These are phyloP conservation scores for Bilobella aurantiaca DNA, from an alignment of 1,140 invertebrate genomes.

Conservation along the genomic window DNA sequence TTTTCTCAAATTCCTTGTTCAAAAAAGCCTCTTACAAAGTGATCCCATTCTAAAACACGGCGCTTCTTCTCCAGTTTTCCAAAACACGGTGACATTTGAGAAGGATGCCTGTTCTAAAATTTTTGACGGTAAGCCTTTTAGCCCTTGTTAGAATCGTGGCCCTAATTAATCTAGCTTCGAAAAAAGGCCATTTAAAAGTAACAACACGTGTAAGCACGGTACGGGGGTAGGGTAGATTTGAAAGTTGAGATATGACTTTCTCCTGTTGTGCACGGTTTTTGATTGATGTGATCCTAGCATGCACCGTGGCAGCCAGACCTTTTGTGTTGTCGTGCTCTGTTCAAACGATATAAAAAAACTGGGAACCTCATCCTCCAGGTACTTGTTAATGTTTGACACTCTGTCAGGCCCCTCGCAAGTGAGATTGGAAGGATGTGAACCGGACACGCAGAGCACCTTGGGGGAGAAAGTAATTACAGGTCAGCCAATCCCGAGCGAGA, in stretches of 20 bases:
- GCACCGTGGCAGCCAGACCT: neutral
- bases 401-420: neutral
- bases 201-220: no score
- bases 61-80: no score
- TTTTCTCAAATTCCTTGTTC: neutral
- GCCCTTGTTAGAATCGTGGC: no score
- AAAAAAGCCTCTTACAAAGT: no score
- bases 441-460: neutral
- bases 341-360: neutral
- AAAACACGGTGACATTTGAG: no score
- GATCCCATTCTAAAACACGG: no score
- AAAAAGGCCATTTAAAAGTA: no score
- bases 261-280: neutral
- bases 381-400: slow-evolving; percentile 1
- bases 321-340: neutral
- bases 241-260: neutral
- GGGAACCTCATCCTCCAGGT: neutral
- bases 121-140: no score
- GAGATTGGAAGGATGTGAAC: slow-evolving; percentile 4
- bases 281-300: neutral
- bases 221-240: no score
- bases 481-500: neutral
- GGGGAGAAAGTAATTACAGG: slow-evolving; percentile 5
- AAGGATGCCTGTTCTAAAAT: no score
- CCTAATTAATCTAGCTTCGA: no score